Evolutionary conservation across 1,140 invertebrate genomes (phyloP).

Genomic region (Drosophila santomea): DNA sequence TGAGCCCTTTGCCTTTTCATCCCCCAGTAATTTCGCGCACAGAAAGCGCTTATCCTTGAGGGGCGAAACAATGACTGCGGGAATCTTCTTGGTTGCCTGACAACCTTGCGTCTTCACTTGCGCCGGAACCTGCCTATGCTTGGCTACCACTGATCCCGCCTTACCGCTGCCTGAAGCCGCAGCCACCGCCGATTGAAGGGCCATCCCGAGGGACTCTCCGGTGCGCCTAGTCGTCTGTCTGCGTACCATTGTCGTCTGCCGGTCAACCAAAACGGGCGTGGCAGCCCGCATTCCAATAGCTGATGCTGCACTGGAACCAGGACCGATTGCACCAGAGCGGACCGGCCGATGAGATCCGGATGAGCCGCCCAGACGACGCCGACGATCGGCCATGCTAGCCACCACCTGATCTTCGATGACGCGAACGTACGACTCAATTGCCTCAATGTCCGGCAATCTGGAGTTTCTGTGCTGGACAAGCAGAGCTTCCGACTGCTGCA

Average conservation of each 20-base stretch:
- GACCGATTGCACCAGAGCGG: too few relatives aligned
- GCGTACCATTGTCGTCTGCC: too few relatives aligned
- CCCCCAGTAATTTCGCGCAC: background rate
- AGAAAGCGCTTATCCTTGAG: background rate
- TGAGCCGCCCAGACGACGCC: background rate
- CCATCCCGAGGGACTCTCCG: too few relatives aligned
- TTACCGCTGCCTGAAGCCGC: too few relatives aligned
- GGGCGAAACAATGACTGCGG: background rate
- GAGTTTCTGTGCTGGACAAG: background rate
- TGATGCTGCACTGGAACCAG: background rate
- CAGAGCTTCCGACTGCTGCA: background rate
- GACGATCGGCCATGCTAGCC: background rate
- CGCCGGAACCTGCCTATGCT: too few relatives aligned
- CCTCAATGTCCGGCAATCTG: background rate
- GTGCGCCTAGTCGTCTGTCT: too few relatives aligned
- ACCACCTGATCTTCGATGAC: background rate
- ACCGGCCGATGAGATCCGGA: too few relatives aligned
- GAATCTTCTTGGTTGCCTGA: background rate
- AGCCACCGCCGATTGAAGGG: too few relatives aligned
- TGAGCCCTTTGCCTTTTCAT: background rate
- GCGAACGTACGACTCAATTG: background rate
- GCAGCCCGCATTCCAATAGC: background rate
- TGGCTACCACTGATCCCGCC: too few relatives aligned
- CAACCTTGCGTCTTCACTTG: background rate
- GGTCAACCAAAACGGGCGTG: too few relatives aligned